Evolutionary conservation across 1,140 invertebrate species (phyloP), one percentile per base, ranked within the genome.

Genomic region (Magallana angulata): DNA sequence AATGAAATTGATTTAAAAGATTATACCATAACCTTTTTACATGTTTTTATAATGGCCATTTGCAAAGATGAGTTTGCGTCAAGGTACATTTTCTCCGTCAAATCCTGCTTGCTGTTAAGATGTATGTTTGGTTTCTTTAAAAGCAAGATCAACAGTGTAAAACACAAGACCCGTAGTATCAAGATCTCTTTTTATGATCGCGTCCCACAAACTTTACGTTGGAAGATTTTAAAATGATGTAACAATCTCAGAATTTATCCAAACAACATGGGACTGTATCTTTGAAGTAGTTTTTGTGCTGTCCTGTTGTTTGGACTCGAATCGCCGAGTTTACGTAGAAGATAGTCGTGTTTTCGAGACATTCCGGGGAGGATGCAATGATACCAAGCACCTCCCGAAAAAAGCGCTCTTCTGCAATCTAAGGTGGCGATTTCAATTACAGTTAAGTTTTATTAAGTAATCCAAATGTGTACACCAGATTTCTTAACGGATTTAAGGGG

Each of bases 241-340:
- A 76, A 76, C 68, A 76, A 76, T 76, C 24, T 36, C 68, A 7
- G 24, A 76, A 76, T 76, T 76, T 76, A 30, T 30, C 68, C 18
- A 76, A 76, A 76, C 68, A 76, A 76, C 68, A 76, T 30, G 68
- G 68, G 18, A 48, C 36, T 24, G 68, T 76, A 76, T 76, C 68
- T 76, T 76, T 76, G 68, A 76, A 76, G 68, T 76, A 30, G 24
- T 76, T 76, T 76, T 76, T 30, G 68, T 8, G 24, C 24, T 76
- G 36, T 76, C 24, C 68, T 76, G 36, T 76, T 30, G 68, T 76
- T 11, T 30, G 24, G 36, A 24, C 24, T 24, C 36, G 24, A 76
- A 76, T 76, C 24, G 36, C 68, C 7, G 68, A 76, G 68, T 76
- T 36, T 76, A 76, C 68, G 11, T 11, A 12, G 68, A 76, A 30